Conservation (phyloP, 1,140 invertebrate genomes). For the Matsumurasca onukii region DNA sequence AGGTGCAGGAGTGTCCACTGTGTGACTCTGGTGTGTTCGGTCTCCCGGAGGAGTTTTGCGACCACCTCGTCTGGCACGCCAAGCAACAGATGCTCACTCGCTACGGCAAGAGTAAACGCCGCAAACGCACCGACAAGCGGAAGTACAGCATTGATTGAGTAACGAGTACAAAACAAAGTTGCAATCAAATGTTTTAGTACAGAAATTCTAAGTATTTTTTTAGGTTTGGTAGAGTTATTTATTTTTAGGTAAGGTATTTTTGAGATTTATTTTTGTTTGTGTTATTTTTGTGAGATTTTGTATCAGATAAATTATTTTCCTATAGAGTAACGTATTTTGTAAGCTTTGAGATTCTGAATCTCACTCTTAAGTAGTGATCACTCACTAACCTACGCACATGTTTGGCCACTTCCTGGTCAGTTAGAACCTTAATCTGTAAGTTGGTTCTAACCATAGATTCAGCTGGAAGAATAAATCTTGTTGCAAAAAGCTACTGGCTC, state of each 20-base stretch:
- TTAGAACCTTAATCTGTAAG: too few relatives aligned
- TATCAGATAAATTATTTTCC: too few relatives aligned
- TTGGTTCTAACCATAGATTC: too few relatives aligned
- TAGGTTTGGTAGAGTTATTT: neutral
- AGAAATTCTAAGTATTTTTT: neutral
- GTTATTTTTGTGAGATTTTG: too few relatives aligned
- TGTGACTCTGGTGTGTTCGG: slow-evolving; percentile 37
- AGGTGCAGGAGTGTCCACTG: slow-evolving; percentile 26
- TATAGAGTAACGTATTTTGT: too few relatives aligned
- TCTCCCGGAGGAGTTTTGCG: slow-evolving; percentile 33
- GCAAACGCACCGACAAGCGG: neutral
- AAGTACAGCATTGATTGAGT: neutral
- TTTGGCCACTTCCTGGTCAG: too few relatives aligned
- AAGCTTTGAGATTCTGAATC: too few relatives aligned
- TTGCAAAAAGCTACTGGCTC: too few relatives aligned
- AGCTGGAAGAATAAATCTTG: too few relatives aligned
- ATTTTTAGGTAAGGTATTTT: neutral
- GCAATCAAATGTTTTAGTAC: neutral
- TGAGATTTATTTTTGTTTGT: too few relatives aligned
- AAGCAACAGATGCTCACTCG: slow-evolving; percentile 30
- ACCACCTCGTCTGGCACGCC: slow-evolving; percentile 37
- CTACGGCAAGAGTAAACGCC: neutral
- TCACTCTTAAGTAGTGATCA: too few relatives aligned
- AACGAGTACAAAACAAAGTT: neutral
- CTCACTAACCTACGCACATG: too few relatives aligned